Evolutionary conservation across 2,888 invertebrate genomes (phyloP).

Genomic region (Eupithecia subumbrata): DNA sequence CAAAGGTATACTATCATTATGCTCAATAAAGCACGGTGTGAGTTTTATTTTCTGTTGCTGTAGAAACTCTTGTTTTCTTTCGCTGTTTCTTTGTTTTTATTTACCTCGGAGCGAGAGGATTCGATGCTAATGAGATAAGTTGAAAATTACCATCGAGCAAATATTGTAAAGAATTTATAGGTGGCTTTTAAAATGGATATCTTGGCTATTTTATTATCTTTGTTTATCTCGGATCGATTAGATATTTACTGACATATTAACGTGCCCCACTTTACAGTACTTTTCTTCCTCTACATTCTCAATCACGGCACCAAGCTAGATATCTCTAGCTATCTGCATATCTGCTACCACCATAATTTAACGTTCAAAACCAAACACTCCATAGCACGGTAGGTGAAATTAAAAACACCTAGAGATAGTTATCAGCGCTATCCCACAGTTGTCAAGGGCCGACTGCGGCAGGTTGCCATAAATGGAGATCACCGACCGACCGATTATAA

Average conservation of each 20-base stretch:
- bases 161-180: conserved; percentile 12
- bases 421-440: conserved; percentile 79
- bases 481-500: conserved; percentile 71
- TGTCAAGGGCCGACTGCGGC: conserved; percentile 63
- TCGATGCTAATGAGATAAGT: conserved; percentile 29
- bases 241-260: background rate
- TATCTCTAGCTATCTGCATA: too few species aligned
- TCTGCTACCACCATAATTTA: background rate
- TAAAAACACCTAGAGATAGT: conserved; percentile 74
- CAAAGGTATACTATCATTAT: conserved; percentile 50
- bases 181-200: background rate
- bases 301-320: background rate
- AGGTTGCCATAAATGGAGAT: conserved; percentile 77
- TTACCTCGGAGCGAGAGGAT: conserved; percentile 18
- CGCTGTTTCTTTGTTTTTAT: conserved; percentile 18
- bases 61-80: conserved; percentile 33
- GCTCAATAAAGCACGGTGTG: conserved; percentile 41
- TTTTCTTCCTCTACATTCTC: background rate
- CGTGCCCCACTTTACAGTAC: background rate
- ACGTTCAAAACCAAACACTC: conserved; percentile 16
- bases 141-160: conserved; percentile 17
- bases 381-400: conserved; percentile 67
- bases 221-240: background rate
- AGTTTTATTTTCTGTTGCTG: conserved; percentile 37
- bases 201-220: background rate